Conservation (phyloP, 2,888 invertebrate species). For the Rhimphoctona megacephalus region DNA sequence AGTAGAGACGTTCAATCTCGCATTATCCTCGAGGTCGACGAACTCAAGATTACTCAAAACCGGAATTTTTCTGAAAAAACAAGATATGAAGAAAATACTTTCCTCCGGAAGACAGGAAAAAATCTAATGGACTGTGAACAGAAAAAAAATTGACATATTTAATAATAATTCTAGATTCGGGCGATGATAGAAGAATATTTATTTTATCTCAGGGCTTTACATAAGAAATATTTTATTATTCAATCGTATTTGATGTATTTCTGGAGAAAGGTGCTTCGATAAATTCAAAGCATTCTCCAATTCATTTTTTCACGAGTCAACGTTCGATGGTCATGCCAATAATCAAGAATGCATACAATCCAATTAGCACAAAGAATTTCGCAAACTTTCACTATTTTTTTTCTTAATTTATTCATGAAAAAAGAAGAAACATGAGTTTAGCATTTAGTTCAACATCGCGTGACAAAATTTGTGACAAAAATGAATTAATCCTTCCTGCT, state of each 20-base stretch:
- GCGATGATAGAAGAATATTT: no score
- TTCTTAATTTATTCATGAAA: conserved; percentile 17
- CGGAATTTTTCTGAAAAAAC: not conserved
- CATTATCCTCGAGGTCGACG: not conserved
- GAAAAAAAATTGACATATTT: not conserved
- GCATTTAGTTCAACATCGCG: not conserved
- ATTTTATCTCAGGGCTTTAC: not conserved
- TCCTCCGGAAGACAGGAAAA: not conserved
- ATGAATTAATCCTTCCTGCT: conserved; percentile 47
- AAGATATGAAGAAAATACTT: not conserved
- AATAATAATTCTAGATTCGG: not conserved
- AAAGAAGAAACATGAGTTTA: not conserved
- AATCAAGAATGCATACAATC: not conserved
- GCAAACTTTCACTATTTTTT: conserved; percentile 56
- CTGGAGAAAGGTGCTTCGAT: conserved; percentile 7
- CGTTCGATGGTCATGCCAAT: conserved; percentile 22
- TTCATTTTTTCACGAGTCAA: conserved; percentile 16
- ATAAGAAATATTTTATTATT: not conserved
- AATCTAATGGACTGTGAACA: not conserved
- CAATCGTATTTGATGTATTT: not conserved
- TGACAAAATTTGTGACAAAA: conserved; percentile 31
- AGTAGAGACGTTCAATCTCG: not conserved
- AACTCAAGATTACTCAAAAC: not conserved
- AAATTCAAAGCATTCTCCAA: not conserved
- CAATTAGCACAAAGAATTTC: conserved; percentile 10